Evolutionary conservation across 2,888 invertebrate species (phyloP).

Genomic region (Pheosia gnoma): DNA sequence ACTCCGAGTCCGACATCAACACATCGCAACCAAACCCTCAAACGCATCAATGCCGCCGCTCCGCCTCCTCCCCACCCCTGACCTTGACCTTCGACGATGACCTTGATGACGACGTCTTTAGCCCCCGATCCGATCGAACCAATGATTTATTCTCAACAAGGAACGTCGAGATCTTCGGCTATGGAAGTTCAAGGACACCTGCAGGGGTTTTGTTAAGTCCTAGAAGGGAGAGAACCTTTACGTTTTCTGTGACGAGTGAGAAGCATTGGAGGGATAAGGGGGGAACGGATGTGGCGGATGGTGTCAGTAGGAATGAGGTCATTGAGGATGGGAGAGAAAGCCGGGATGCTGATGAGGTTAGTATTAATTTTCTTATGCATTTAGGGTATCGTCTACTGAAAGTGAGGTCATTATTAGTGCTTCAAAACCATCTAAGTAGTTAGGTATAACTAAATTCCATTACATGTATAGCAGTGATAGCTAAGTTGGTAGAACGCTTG

Average conservation of each 20-base stretch:
- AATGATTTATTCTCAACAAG: slow-evolving; percentile 74
- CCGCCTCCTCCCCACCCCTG: slow-evolving; percentile 72
- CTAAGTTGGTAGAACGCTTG: no score
- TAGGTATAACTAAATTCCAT: no score
- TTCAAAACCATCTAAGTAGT: no score
- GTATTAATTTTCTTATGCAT: slow-evolving; percentile 21
- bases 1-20: slow-evolving; percentile 70
- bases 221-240: slow-evolving; percentile 69
- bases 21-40: slow-evolving; percentile 51
- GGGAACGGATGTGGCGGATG: slow-evolving; percentile 74
- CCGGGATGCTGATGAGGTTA: slow-evolving; percentile 69
- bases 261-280: slow-evolving; percentile 80
- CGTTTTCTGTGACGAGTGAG: slow-evolving; percentile 72
- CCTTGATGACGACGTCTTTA: slow-evolving; percentile 78
- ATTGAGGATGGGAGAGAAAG: slow-evolving; percentile 14
- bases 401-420: no score
- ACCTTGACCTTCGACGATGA: slow-evolving; percentile 70
- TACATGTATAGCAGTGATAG: no score
- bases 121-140: slow-evolving; percentile 62
- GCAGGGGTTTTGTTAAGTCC: slow-evolving; percentile 74
- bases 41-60: slow-evolving; percentile 55
- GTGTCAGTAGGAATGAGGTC: slow-evolving; percentile 31
- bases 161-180: slow-evolving; percentile 73
- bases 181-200: slow-evolving; percentile 70
- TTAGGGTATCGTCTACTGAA: no score